Base-by-base conservation (phyloP, 2,113 vertebrate species). In the Macaca mulatta region DNA sequence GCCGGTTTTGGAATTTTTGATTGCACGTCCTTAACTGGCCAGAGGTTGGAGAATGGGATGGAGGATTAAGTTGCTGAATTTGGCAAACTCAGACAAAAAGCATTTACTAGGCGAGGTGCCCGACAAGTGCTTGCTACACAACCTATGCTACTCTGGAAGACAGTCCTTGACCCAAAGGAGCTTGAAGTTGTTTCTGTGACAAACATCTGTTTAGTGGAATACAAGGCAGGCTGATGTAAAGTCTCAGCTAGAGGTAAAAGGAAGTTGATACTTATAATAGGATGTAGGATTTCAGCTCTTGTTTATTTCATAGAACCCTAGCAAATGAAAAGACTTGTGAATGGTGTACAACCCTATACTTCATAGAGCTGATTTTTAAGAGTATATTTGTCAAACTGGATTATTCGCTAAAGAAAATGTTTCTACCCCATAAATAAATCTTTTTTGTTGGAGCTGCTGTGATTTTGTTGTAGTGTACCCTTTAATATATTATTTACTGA, bases 361-460 rank as follows among this genome's bases (percentile, higher is more conserved):
- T 77, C 70, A 69, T 43, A 81, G 55, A 90, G n/a, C 20, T 81
- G 38, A 74, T 72, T 82, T 95, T 57, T 91, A 92, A 94, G 25
- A 83, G 59, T 59, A 17, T 6, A 59, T 59, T 81, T 91, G 75
- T 69, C 81, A 67, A 94, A 57, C 79, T 86, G n/a, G 35, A 59
- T 95, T 86, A 86, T 82, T 88, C 23, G 78, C 43, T 78, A 12
- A 95, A 75, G 88, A 70, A 81, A 61, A 80, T 77, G 27, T 95
- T 81, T 95, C 48, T 64, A 45, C 23, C 6, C 8, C 45, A 1
- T 81, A 97, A 83, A 77, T 30, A 88, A 91, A 88, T 38, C 23
- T 79, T 13, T 81, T 95, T 87, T 88, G 59, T 88, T 80, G 61
- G 38, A 86, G n/a, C 40, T 7, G 16, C 35, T 89, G n/a, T 95